Evolutionary conservation across 2,888 invertebrate species (phyloP), one percentile per base, ranked within the genome.

Genomic region (Scotopteryx bipunctaria): DNA sequence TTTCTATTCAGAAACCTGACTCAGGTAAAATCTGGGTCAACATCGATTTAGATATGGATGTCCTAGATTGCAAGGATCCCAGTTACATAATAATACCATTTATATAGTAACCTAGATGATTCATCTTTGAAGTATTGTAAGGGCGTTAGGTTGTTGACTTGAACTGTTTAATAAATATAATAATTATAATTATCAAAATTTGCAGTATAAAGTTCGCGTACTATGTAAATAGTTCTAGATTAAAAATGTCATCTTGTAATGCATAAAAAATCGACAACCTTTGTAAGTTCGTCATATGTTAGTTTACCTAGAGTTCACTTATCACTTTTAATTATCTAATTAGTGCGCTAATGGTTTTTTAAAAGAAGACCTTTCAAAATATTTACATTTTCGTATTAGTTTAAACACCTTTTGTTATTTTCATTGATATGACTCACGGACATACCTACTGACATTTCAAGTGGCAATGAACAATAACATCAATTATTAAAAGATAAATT

Each of bases 21-120:
- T 45, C 36, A 36, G 32, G 11, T 9, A 23, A 14, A 17, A 55
- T 50, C 50, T 46, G 43, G 46, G 46, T 41, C 45, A 42, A 31
- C 23, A 45, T 46, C 23, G 49, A 46, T 55, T 50, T 38, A 6
- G 9, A 42, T 31, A 42, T 42, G 19, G 37, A 9, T 31, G 46
- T 46, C 21, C 42, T 46, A 55, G 41, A 40, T 40, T 38, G 16
- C 19, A 31, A 14, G 29, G 23, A 29, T 43, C 11, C 29, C 3
- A 21, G 29, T 38, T 37, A 27, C 25, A 37, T 19, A 47, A 25
- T 42, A 27, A 36, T 29, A 33, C 17, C 33, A 41, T 49, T 29
- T 36, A 29, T 23, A 47, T 17, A 5, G n/a, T 21, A 36, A 14
- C n/a, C 13, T 14, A 29, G 11, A 31, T 41, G 29, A 25, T 8